These are phyloP conservation scores for Ctenodactylus gundi DNA, from an alignment of 2,113 vertebrate species.

Conservation along the genomic window DNA sequence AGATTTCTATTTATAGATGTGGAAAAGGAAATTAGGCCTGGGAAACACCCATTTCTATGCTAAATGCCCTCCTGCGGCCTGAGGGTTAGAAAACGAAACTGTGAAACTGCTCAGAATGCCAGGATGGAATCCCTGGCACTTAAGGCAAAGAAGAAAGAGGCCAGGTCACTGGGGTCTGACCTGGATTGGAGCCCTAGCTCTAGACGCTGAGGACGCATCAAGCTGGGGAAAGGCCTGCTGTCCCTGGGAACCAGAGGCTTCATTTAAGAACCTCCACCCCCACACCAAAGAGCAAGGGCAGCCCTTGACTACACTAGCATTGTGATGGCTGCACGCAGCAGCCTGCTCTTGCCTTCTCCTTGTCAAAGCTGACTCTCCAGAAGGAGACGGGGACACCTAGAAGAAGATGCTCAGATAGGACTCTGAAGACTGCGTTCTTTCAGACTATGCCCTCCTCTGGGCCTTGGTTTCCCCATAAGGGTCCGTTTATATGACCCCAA, in stretches of 20 bases:
- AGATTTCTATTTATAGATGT: neutral
- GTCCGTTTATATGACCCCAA: neutral
- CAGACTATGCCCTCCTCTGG: rapidly evolving
- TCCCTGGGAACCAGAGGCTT: neutral
- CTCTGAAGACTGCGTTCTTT: neutral
- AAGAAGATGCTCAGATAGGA: neutral
- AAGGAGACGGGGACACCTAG: neutral
- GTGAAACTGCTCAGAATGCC: neutral
- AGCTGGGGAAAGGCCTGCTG: neutral
- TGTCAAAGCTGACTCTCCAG: neutral
- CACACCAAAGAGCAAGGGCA: neutral
- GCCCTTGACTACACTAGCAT: neutral
- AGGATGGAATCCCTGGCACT: neutral
- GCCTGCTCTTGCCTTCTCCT: neutral
- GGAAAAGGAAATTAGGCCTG: neutral
- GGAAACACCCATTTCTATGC: constrained; percentile 64
- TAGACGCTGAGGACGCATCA: neutral
- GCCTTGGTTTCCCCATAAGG: neutral
- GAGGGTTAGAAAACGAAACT: constrained; percentile 20
- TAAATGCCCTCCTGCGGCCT: constrained; percentile 29
- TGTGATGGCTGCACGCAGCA: neutral
- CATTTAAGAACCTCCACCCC: neutral
- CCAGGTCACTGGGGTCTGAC: neutral
- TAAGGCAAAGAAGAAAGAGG: neutral
- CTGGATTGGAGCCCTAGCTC: constrained; percentile 22